A percentile compares a stretch with the other conserved stretches of the same genome.
phyloP scores from a whole-genome alignment of 2,888 invertebrate genomes.

The Branchinecta sandiegonensis region DNA sequence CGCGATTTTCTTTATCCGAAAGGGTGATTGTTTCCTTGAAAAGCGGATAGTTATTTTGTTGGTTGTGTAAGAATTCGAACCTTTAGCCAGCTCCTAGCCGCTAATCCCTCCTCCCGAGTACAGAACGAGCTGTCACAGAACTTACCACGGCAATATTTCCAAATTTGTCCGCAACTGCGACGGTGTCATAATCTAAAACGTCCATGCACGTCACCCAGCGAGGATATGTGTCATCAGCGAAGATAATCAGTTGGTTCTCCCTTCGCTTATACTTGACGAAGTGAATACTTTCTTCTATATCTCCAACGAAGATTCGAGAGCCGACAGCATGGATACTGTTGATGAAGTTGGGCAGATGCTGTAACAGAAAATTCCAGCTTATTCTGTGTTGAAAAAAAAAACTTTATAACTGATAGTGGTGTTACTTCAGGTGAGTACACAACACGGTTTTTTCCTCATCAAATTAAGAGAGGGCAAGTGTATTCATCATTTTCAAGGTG shows the following conservation, averaged over 20 bases:
- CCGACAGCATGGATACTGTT: slow-evolving; percentile 87
- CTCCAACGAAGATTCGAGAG: slow-evolving; percentile 82
- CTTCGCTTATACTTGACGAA: slow-evolving; percentile 84
- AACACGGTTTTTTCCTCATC: no score
- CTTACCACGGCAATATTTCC: slow-evolving; percentile 81
- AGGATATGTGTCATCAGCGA: slow-evolving; percentile 95
- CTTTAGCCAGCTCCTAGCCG: no score
- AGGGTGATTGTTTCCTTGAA: no score
- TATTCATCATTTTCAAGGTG: no score
- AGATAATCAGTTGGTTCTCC: slow-evolving; percentile 94
- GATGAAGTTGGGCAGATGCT: slow-evolving; percentile 89
- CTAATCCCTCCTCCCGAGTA: no score
- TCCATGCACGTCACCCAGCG: slow-evolving; percentile 87
- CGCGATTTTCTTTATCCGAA: no score
- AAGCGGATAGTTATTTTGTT: no score
- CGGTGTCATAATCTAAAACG: slow-evolving; percentile 87
- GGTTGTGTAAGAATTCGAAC: no score
- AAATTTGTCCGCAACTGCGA: slow-evolving; percentile 94
- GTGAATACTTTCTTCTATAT: slow-evolving; percentile 92
- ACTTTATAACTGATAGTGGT: no score
- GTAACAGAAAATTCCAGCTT: slow-evolving; percentile 31
- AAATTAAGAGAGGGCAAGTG: no score
- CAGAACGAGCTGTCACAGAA: slow-evolving; percentile 25
- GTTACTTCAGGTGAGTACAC: no score
- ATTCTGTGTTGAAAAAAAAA: background rate